Evolutionary conservation across 2,888 invertebrate species (phyloP), one percentile per base, ranked within the genome.

Genomic region (Nomada fabriciana): DNA sequence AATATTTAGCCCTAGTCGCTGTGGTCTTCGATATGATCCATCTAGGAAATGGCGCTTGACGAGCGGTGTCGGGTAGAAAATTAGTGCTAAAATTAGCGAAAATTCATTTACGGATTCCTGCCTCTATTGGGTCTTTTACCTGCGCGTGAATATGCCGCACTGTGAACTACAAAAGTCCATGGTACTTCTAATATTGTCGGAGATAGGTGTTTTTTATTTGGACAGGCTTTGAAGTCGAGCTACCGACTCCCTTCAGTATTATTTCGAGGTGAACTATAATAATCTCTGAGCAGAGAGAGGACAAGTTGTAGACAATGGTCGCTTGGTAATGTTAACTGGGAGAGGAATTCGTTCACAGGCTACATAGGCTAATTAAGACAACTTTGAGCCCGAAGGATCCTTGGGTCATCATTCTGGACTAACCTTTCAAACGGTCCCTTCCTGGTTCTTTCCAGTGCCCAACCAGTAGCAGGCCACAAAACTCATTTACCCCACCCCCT

Each of bases 311-410:
- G 72, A 13, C 55, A 43, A 20, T 25, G n/a, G 9, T 61, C 61
- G 61, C 61, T 75, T 20, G 73, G 53, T 36, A 59, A 55, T 64
- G 74, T 76, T 50, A 73, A 47, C 36, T 25, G 65, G 64, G 59
- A 65, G 52, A 59, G 76, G 50, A 73, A 42, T 76, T 18, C 74
- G 73, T 57, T 36, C 61, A 55, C 64, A 36, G 25, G 5, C 20
- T 64, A 75, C 73, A 76, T 64, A 52, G 74, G 75, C 74, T 57
- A 76, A 73, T 76, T 76, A 76, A 75, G 64, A 50, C 74, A 29
- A 29, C 55, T 63, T 61, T 20, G 52, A n/a, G 29, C 3, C 13
- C 75, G 61, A 61, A 61, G 50, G 69, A 68, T 53, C 61, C 52
- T 0, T 36, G 36, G 72, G 29, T 53, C 25, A 53, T 25, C 43